phyloP scores from a whole-genome alignment of 2,113 vertebrate genomes.

The Hydropotes inermis region DNA sequence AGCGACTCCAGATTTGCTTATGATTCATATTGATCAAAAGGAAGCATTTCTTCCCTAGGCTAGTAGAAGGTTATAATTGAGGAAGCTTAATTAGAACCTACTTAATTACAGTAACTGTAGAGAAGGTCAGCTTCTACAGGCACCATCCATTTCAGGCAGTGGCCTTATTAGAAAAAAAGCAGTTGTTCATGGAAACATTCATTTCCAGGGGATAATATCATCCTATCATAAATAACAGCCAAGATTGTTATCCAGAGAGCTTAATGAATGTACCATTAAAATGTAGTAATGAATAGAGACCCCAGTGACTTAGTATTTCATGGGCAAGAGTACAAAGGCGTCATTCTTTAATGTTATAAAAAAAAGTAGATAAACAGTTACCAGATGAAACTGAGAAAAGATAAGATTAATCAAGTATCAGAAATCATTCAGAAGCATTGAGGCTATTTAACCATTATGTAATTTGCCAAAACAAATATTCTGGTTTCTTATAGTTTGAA shows the following conservation, averaged over 20 bases:
- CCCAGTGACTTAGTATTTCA: conserved; percentile 27
- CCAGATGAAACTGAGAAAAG: conserved; percentile 45
- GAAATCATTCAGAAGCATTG: conserved; percentile 50
- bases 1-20: neutral
- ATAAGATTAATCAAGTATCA: conserved; percentile 58
- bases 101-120: conserved; percentile 67
- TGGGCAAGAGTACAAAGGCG: conserved; percentile 64
- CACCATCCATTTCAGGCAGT: conserved; percentile 44
- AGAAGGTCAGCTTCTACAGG: conserved; percentile 57
- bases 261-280: conserved; percentile 63
- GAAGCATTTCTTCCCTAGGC: conserved; percentile 41
- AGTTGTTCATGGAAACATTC: conserved; percentile 53
- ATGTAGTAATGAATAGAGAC: conserved; percentile 53
- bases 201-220: conserved; percentile 65
- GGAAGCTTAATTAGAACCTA: conserved; percentile 60
- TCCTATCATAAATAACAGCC: conserved; percentile 58
- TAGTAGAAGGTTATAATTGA: conserved; percentile 61
- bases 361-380: conserved; percentile 56
- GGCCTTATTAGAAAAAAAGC: conserved; percentile 60
- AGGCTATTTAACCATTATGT: conserved; percentile 34
- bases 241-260: conserved; percentile 63
- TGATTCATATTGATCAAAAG: conserved; percentile 48
- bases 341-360: conserved; percentile 33
- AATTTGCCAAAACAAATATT: conserved; percentile 56
- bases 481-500: conserved; percentile 44